A percentile compares a stretch with the other conserved stretches of the same genome.
Conservation (phyloP, 1,140 invertebrate species). For the Eulimnadia texana region DNA sequence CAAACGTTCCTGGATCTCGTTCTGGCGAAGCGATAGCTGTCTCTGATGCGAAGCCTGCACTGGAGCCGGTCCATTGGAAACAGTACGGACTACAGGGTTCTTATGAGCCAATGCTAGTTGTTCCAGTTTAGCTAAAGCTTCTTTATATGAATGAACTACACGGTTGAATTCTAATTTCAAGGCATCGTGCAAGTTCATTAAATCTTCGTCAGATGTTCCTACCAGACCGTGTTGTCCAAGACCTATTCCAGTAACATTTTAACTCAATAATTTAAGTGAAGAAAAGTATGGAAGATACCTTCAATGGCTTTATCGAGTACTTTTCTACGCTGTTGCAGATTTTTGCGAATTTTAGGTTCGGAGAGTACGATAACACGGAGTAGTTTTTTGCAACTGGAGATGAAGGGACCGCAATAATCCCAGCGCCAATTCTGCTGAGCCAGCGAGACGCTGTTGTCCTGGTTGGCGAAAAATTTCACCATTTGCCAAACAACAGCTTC, state of each 20-base stretch:
- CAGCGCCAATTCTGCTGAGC: conserved; percentile 22
- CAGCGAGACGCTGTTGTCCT: conserved; percentile 28
- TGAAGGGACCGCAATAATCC: conserved; percentile 34
- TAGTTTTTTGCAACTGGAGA: conserved; percentile 39
- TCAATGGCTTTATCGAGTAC: conserved; percentile 69
- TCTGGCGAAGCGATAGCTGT: conserved; percentile 61
- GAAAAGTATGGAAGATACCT: conserved; percentile 26
- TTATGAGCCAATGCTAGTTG: conserved; percentile 45
- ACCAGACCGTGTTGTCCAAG: conserved; percentile 77
- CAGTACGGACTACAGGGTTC: conserved; percentile 15
- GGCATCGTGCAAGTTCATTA: conserved; percentile 40
- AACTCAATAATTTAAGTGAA: no score
- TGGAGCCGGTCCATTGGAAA: conserved; percentile 54
- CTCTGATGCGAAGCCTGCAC: conserved; percentile 77
- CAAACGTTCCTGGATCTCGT: conserved; percentile 62
- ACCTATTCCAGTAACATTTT: conserved; percentile 22
- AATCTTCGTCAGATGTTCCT: conserved; percentile 38
- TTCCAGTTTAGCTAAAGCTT: conserved; percentile 71
- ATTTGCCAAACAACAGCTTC: conserved; percentile 64
- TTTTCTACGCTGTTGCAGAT: conserved; percentile 45
- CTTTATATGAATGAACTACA: conserved; percentile 71
- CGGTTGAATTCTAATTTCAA: conserved; percentile 50
- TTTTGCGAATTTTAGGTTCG: conserved; percentile 40
- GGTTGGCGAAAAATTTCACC: conserved; percentile 57
- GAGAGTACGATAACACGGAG: conserved; percentile 38